Evolutionary conservation across 30 jellyfish, hydroid and myxozoan species (phyloP).

Genomic region (Aurelia aurita complex sp. Pacific): DNA sequence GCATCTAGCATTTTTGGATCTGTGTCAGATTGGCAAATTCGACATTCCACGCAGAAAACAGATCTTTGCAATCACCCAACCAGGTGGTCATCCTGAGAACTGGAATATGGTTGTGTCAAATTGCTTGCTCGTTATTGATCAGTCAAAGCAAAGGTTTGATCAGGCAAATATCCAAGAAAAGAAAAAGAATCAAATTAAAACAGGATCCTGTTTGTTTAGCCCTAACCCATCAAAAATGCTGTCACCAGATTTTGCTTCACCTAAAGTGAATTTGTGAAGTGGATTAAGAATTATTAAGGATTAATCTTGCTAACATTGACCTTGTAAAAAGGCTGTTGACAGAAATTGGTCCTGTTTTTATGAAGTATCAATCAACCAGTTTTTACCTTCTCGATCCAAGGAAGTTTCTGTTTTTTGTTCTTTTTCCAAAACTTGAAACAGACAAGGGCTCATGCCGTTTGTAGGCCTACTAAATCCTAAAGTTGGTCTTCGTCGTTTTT

Average conservation of each 20-base stretch:
- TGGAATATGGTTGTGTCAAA: slow-evolving; percentile 42
- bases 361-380: no score
- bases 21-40: slow-evolving; percentile 40
- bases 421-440: no score
- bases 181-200: not conserved
- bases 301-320: no score
- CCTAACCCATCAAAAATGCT: not conserved
- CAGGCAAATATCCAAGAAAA: slow-evolving; percentile 7
- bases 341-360: no score
- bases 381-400: no score
- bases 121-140: slow-evolving; percentile 25
- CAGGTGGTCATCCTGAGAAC: slow-evolving; percentile 63
- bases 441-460: no score
- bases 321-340: no score
- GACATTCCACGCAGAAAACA: not conserved
- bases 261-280: not conserved
- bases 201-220: not conserved
- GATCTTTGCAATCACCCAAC: no score
- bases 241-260: not conserved
- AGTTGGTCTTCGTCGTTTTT: no score
- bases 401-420: no score
- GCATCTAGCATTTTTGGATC: slow-evolving; percentile 60
- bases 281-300: no score
- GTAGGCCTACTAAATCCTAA: no score
- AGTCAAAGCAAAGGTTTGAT: slow-evolving; percentile 20